phyloP scores from a whole-genome alignment of 2,888 invertebrate genomes.

The Troilus luridus region DNA sequence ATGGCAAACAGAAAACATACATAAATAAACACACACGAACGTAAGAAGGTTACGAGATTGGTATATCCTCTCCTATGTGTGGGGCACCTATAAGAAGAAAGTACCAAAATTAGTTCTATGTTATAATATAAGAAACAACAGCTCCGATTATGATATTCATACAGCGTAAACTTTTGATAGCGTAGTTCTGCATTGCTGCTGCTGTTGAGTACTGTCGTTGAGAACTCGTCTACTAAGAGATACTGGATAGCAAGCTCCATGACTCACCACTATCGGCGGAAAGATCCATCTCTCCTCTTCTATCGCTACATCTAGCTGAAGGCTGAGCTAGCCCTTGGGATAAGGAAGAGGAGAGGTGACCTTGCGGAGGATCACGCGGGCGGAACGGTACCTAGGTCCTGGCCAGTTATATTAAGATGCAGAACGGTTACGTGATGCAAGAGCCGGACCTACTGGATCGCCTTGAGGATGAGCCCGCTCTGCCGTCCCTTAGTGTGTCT shows the following conservation, averaged over 20 bases:
- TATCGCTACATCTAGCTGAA: constrained; percentile 12
- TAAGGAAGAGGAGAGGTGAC: constrained; percentile 24
- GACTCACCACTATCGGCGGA: not conserved
- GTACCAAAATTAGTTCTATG: too few species aligned
- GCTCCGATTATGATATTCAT: not conserved
- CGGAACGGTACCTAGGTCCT: constrained; percentile 26
- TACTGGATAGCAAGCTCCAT: not conserved
- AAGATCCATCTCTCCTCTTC: not conserved
- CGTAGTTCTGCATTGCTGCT: not conserved
- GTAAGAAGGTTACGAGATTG: too few species aligned
- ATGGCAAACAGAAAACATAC: too few species aligned
- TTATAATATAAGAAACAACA: too few species aligned
- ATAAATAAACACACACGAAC: too few species aligned
- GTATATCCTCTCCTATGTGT: too few species aligned
- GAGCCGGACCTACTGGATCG: constrained; percentile 30
- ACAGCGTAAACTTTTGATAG: not conserved
- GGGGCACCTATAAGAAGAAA: too few species aligned
- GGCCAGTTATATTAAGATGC: constrained; percentile 34
- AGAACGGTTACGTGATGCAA: constrained; percentile 32
- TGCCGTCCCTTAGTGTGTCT: not conserved
- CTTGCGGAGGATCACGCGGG: constrained; percentile 31
- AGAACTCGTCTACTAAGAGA: not conserved
- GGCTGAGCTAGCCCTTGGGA: constrained; percentile 1
- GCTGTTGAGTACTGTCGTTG: not conserved
- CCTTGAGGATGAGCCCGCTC: constrained; percentile 37